Conservation (phyloP, 2,888 invertebrate genomes). For the Dynastes grantii region DNA sequence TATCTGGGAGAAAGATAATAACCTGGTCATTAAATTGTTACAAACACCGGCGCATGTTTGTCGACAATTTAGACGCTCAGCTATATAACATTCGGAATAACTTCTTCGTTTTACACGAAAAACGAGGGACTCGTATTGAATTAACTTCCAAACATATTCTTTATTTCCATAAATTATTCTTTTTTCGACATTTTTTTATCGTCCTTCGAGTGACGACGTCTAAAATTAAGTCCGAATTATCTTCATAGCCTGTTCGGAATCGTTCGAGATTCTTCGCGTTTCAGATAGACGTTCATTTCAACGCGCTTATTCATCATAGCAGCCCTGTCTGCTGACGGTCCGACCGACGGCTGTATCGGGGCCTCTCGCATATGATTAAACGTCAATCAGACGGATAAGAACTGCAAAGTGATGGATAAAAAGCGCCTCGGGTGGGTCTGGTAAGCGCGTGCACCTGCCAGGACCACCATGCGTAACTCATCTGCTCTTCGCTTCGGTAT, state of each 20-base stretch:
- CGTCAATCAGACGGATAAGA: conserved; percentile 22
- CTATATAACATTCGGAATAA: not conserved
- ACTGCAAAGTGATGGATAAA: conserved; percentile 23
- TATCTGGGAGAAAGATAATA: conserved; percentile 46
- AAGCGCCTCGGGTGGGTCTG: not conserved
- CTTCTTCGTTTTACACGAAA: conserved; percentile 13
- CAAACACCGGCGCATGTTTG: conserved; percentile 46
- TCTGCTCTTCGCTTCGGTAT: conserved; percentile 26
- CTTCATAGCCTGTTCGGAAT: too few relatives aligned
- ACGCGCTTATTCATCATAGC: not conserved
- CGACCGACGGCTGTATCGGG: not conserved
- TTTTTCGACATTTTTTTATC: too few relatives aligned
- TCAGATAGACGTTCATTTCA: too few relatives aligned
- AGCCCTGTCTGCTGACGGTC: not conserved
- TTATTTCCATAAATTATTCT: too few relatives aligned
- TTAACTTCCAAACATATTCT: too few relatives aligned
- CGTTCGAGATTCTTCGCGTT: too few relatives aligned
- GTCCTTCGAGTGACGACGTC: too few relatives aligned
- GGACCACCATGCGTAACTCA: conserved; percentile 33
- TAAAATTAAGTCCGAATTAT: too few relatives aligned
- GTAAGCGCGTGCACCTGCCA: conserved; percentile 34
- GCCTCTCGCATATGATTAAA: conserved; percentile 27
- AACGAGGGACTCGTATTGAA: not conserved
- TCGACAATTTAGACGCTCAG: conserved; percentile 26
- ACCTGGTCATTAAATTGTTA: conserved; percentile 45